Percentiles rank a stretch among this genome's conserved stretches.
phyloP scores from a whole-genome alignment of 2,797 vertebrate genomes.

The Chelmon rostratus region DNA sequence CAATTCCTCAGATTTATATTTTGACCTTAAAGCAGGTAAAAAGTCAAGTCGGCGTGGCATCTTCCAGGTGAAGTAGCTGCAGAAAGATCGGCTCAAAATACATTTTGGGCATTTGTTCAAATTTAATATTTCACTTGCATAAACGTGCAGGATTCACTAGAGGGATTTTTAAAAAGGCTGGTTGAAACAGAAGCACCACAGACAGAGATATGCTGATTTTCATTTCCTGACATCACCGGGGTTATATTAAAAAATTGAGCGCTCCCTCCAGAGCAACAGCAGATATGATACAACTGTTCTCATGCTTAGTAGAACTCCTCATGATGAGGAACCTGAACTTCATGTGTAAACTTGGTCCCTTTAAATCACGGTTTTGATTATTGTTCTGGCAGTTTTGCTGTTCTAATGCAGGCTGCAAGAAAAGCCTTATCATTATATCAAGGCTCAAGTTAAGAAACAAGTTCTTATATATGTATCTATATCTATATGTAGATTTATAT shows the following conservation, averaged over 20 bases:
- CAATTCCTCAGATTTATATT: not conserved
- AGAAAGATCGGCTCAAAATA: not conserved
- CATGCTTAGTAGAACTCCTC: not conserved
- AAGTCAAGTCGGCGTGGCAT: not conserved
- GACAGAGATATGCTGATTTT: not conserved
- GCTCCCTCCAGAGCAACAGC: not conserved
- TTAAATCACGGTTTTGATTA: constrained; percentile 16
- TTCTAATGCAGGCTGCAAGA: not conserved
- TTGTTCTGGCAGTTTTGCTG: constrained; percentile 1
- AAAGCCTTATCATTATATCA: constrained; percentile 13
- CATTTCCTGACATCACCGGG: not conserved
- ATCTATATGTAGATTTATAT: too few species aligned
- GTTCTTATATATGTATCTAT: not conserved
- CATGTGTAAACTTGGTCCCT: not conserved
- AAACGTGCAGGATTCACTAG: not conserved
- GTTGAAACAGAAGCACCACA: constrained; percentile 9
- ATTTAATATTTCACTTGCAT: not conserved
- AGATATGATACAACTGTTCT: not conserved
- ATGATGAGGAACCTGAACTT: not conserved
- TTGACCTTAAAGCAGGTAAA: not conserved
- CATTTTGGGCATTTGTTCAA: not conserved
- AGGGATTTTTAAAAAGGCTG: too few species aligned
- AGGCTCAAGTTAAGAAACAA: not conserved
- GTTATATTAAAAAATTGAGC: not conserved
- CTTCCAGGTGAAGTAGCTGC: not conserved